Evolutionary conservation across 1,140 invertebrate species (phyloP).

Genomic region (Zaprionus davidi): DNA sequence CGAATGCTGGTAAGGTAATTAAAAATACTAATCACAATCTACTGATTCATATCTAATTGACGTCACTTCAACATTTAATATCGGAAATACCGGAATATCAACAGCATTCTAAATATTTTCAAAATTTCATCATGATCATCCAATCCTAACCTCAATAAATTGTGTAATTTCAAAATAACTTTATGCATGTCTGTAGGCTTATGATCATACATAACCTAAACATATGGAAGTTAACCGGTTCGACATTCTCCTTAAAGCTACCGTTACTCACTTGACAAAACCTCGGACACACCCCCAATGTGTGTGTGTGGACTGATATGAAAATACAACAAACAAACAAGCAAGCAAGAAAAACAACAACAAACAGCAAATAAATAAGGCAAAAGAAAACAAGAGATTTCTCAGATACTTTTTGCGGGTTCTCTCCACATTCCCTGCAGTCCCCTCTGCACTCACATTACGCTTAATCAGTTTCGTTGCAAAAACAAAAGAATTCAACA

Average conservation of each 20-base stretch:
- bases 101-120: too few species aligned
- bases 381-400: slow-evolving; percentile 22
- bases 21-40: too few species aligned
- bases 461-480: slow-evolving; percentile 67
- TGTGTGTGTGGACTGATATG: background rate
- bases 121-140: too few species aligned
- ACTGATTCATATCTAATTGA: too few species aligned
- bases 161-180: too few species aligned
- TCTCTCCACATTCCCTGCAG: too few species aligned
- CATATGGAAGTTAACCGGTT: background rate
- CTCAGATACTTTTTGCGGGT: slow-evolving; percentile 15
- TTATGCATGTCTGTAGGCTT: too few species aligned
- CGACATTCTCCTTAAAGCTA: background rate
- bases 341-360: background rate
- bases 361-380: slow-evolving; percentile 8
- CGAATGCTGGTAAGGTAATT: too few species aligned
- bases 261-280: slow-evolving; percentile 3
- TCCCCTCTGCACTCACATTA: slow-evolving; percentile 59
- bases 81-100: too few species aligned
- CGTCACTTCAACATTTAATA: too few species aligned
- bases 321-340: background rate
- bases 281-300: background rate
- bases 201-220: too few species aligned
- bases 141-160: too few species aligned
- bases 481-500: slow-evolving; percentile 45